These are phyloP conservation scores for Eulemur coronatus DNA, from an alignment of 2,797 vertebrate genomes.

Conservation along the genomic window DNA sequence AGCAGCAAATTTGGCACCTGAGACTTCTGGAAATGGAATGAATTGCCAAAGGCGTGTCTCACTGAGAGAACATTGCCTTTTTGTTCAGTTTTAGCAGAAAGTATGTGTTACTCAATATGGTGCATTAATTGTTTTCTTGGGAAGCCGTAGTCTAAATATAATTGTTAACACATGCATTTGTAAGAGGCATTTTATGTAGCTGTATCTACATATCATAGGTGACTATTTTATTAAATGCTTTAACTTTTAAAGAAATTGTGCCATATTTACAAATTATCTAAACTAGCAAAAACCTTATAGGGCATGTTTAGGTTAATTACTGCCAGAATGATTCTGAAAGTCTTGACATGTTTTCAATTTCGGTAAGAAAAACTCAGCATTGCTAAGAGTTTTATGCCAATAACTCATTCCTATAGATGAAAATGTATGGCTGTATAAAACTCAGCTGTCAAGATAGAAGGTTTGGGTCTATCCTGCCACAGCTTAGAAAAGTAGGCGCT, in stretches of 20 bases:
- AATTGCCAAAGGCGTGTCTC: conserved; percentile 54
- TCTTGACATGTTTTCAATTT: conserved; percentile 47
- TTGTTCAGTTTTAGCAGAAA: conserved; percentile 40
- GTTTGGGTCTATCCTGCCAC: not conserved
- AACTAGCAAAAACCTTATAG: not conserved
- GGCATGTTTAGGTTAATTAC: conserved; percentile 34
- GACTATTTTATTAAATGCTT: conserved; percentile 26
- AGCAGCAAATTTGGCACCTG: conserved; percentile 59
- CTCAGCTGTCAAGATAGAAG: not conserved
- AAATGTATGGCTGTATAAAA: not conserved
- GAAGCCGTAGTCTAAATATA: conserved; percentile 29
- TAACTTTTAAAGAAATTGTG: conserved; percentile 36
- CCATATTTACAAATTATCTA: conserved; percentile 28
- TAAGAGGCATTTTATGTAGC: conserved; percentile 10
- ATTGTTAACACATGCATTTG: not conserved
- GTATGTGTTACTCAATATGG: not conserved
- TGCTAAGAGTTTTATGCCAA: not conserved
- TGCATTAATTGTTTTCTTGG: conserved; percentile 57
- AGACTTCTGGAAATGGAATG: conserved; percentile 53
- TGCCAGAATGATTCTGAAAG: conserved; percentile 22
- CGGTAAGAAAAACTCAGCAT: not conserved
- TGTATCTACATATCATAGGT: not conserved
- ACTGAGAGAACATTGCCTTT: conserved; percentile 48
- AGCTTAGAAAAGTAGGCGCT: not conserved
- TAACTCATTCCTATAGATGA: not conserved